Conservation (phyloP, 2,888 invertebrate genomes). For the Atherix ibis region DNA sequence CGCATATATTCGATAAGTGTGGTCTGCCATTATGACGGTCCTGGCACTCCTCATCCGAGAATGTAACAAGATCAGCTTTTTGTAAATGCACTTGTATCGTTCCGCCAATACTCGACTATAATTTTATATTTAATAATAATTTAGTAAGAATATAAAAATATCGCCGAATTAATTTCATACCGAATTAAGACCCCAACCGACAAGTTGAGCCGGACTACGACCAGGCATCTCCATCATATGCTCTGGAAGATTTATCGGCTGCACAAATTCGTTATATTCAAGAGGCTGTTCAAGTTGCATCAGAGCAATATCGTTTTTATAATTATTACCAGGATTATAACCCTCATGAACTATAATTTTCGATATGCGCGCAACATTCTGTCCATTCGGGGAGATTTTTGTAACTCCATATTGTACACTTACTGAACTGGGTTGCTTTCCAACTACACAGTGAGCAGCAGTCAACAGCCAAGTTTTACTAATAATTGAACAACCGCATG, state of each 20-base stretch:
- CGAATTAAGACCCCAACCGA: constrained; percentile 26
- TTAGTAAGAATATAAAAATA: not conserved
- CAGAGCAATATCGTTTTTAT: constrained; percentile 32
- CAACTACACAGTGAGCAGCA: constrained; percentile 22
- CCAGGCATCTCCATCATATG: constrained; percentile 13
- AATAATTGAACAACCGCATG: constrained; percentile 21
- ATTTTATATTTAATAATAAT: not conserved
- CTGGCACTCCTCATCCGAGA: constrained; percentile 28
- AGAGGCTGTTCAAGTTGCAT: constrained; percentile 22
- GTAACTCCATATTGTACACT: constrained; percentile 21
- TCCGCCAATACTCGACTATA: constrained; percentile 15
- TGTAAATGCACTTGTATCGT: constrained; percentile 24
- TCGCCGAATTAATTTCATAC: constrained; percentile 12
- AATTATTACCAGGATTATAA: constrained; percentile 17
- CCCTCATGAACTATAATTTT: constrained; percentile 23
- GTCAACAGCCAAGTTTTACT: constrained; percentile 19
- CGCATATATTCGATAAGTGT: constrained; percentile 30
- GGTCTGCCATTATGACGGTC: constrained; percentile 20
- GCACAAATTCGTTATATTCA: constrained; percentile 16
- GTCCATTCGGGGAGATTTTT: constrained; percentile 13
- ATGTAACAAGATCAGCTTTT: constrained; percentile 26
- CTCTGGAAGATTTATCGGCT: constrained; percentile 20
- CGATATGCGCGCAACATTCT: constrained; percentile 18
- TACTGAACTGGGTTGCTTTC: constrained; percentile 9
- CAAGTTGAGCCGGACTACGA: constrained; percentile 16